Conservation (phyloP, 1,140 invertebrate species). For the Nasonia giraulti region DNA sequence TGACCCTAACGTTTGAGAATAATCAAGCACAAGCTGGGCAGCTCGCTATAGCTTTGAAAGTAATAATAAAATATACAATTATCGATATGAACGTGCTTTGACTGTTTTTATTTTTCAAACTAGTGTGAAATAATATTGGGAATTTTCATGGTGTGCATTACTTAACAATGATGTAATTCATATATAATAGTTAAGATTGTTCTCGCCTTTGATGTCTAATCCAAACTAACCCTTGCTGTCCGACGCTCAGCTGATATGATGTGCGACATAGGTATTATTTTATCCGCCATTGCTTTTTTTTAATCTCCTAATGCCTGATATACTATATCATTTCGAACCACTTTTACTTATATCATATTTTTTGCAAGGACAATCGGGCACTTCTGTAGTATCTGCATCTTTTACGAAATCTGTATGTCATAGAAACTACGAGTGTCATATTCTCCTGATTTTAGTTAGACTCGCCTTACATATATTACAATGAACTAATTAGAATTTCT, state of each 20-base stretch:
- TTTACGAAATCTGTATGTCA: no score
- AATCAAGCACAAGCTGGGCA: background rate
- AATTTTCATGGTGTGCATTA: constrained; percentile 18
- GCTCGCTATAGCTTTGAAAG: background rate
- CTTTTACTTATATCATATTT: constrained; percentile 16
- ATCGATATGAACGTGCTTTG: background rate
- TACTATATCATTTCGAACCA: constrained; percentile 40
- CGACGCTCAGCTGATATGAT: constrained; percentile 59
- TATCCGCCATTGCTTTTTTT: constrained; percentile 47
- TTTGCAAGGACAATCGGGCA: constrained; percentile 21
- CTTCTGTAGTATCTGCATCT: background rate
- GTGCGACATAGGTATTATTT: constrained; percentile 58
- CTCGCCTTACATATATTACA: background rate
- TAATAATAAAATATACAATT: background rate
- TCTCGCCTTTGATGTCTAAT: constrained; percentile 55
- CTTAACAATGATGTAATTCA: constrained; percentile 51
- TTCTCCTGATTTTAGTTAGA: constrained; percentile 33
- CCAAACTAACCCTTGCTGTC: constrained; percentile 56
- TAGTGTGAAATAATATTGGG: constrained; percentile 1
- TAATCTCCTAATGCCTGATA: constrained; percentile 46
- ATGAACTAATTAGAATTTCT: constrained; percentile 7
- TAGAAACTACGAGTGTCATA: background rate
- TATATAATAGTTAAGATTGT: constrained; percentile 49
- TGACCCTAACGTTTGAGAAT: background rate
- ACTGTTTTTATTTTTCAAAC: constrained; percentile 1